A percentile compares a stretch with the other conserved stretches of the same genome.
These are phyloP conservation scores for Eidolon helvum DNA, from an alignment of 2,113 vertebrate species.

Conservation along the genomic window DNA sequence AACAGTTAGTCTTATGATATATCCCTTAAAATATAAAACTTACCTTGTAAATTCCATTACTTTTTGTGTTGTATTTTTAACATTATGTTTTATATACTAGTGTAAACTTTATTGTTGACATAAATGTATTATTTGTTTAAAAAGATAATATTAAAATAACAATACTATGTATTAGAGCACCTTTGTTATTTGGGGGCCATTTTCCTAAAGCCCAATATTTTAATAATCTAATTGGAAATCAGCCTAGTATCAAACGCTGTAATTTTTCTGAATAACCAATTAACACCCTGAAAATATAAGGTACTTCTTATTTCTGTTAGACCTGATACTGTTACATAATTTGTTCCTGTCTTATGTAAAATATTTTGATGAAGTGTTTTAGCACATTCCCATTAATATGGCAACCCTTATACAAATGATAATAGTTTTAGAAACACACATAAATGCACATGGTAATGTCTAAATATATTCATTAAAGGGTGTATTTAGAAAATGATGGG, in stretches of 20 bases:
- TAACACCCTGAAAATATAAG: conserved; percentile 55
- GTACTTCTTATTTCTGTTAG: conserved; percentile 2
- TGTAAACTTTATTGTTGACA: background rate
- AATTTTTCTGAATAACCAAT: conserved; percentile 54
- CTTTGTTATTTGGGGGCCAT: background rate
- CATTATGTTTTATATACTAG: background rate
- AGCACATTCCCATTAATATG: conserved; percentile 41
- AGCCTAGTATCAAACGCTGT: conserved; percentile 1
- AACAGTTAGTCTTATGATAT: background rate
- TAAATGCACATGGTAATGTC: background rate
- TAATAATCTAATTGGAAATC: conserved; percentile 25
- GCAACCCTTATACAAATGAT: conserved; percentile 19
- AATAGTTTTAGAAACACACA: conserved; percentile 10
- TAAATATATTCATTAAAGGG: conserved; percentile 26
- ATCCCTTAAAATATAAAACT: background rate
- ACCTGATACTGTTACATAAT: conserved; percentile 13
- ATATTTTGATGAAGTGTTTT: conserved; percentile 56
- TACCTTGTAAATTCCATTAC: background rate
- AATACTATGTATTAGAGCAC: background rate
- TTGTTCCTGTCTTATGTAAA: conserved; percentile 31
- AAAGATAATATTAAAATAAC: background rate
- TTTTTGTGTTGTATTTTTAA: background rate
- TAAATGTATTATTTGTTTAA: conserved; percentile 19
- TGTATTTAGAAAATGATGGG: conserved; percentile 4
- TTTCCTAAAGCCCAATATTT: background rate